phyloP scores from a whole-genome alignment of 37 sponge, comb jelly and placozoan species.

The Corticium candelabrum region DNA sequence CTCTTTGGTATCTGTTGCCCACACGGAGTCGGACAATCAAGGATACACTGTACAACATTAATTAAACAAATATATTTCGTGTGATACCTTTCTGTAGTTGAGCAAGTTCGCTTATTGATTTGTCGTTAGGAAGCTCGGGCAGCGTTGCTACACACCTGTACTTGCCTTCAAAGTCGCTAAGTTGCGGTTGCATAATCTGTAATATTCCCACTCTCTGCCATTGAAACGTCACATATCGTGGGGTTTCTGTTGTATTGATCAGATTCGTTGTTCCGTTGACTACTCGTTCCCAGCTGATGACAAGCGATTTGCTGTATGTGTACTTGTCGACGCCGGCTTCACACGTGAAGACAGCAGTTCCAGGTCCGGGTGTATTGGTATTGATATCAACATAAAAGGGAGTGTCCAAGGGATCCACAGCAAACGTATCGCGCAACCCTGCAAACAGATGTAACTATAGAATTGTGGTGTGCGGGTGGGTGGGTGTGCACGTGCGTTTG shows the following conservation, averaged over 20 bases:
- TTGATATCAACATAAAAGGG: background rate
- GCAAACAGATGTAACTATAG: too few species aligned
- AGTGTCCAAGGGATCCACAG: background rate
- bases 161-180: background rate
- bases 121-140: too few species aligned
- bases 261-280: background rate
- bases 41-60: too few species aligned
- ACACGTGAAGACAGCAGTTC: background rate
- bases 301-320: background rate
- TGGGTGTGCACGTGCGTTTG: too few species aligned
- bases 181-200: background rate
- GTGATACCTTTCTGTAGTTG: too few species aligned
- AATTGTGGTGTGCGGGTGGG: too few species aligned
- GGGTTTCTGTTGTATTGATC: background rate
- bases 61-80: too few species aligned
- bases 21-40: too few species aligned
- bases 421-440: background rate
- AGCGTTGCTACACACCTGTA: too few species aligned
- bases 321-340: background rate
- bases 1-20: too few species aligned
- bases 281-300: background rate
- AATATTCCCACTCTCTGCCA: background rate
- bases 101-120: too few species aligned
- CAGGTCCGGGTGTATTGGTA: background rate
- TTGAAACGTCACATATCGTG: background rate